Evolutionary conservation across 1,140 invertebrate genomes (phyloP).

Genomic region (Macrocentrus cingulum): DNA sequence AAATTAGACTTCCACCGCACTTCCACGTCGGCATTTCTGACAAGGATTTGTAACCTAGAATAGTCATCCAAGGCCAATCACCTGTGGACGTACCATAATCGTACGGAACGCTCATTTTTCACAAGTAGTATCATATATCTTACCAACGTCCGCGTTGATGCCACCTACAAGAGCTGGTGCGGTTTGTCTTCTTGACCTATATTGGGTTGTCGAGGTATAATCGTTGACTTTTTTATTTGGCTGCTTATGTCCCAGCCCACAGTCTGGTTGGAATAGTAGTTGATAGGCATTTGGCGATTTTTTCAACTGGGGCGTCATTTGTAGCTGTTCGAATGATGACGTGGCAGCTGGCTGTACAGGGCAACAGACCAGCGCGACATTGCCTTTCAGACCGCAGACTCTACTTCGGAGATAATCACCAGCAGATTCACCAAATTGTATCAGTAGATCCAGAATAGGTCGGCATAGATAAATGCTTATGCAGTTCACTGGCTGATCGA

Average conservation of each 20-base stretch:
- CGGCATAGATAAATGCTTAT: slow-evolving; percentile 57
- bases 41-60: slow-evolving; percentile 65
- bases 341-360: slow-evolving; percentile 6
- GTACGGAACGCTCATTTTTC: too few species aligned
- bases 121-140: slow-evolving; percentile 3
- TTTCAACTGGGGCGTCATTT: too few species aligned
- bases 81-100: slow-evolving; percentile 49
- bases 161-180: slow-evolving; percentile 39
- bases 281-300: too few species aligned
- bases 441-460: slow-evolving; percentile 49
- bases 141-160: slow-evolving; percentile 43
- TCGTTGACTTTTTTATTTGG: too few species aligned
- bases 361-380: slow-evolving; percentile 61
- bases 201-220: too few species aligned
- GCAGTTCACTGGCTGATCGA: too few species aligned
- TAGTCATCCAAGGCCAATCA: slow-evolving; percentile 73
- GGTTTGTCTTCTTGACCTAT: slow-evolving; percentile 32
- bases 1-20: slow-evolving; percentile 82
- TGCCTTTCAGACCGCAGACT: slow-evolving; percentile 60
- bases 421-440: slow-evolving; percentile 33
- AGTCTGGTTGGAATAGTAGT: slow-evolving; percentile 35
- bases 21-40: slow-evolving; percentile 61
- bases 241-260: too few species aligned
- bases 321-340: too few species aligned
- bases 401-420: slow-evolving; percentile 56